Percentiles rank a stretch among this genome's conserved stretches.
phyloP scores from a whole-genome alignment of 2,888 invertebrate species.

The Troides oblongomaculatus region DNA sequence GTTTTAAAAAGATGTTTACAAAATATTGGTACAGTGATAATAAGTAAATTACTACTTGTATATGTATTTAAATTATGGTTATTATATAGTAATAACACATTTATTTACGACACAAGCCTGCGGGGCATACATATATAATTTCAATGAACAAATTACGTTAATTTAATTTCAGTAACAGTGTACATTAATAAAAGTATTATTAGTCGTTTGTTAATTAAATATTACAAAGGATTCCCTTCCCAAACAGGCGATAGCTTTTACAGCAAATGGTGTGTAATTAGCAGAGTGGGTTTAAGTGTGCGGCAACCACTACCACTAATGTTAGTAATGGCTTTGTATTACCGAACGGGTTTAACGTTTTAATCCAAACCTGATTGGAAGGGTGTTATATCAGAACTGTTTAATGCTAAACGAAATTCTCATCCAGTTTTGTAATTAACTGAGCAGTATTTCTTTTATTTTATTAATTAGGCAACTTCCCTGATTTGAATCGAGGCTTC shows the following conservation, averaged over 20 bases:
- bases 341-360: conserved; percentile 22
- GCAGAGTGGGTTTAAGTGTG: conserved; percentile 16
- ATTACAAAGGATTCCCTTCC: conserved; percentile 19
- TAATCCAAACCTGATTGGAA: conserved; percentile 9
- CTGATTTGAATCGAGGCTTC: too few species aligned
- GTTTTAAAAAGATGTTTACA: too few species aligned
- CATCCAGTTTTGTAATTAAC: neutral
- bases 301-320: conserved; percentile 17
- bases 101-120: too few species aligned
- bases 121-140: neutral
- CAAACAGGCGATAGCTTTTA: conserved; percentile 11
- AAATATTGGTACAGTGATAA: too few species aligned
- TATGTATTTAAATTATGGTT: too few species aligned
- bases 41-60: too few species aligned
- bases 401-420: neutral
- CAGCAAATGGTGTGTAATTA: conserved; percentile 24
- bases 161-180: neutral
- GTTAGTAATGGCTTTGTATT: conserved; percentile 25
- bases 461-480: neutral
- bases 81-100: too few species aligned
- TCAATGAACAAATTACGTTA: neutral
- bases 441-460: neutral
- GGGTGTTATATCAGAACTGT: neutral
- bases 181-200: neutral
- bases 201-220: conserved; percentile 15